phyloP scores from a whole-genome alignment of 2,113 vertebrate genomes.

The Megaceryle maxima region DNA sequence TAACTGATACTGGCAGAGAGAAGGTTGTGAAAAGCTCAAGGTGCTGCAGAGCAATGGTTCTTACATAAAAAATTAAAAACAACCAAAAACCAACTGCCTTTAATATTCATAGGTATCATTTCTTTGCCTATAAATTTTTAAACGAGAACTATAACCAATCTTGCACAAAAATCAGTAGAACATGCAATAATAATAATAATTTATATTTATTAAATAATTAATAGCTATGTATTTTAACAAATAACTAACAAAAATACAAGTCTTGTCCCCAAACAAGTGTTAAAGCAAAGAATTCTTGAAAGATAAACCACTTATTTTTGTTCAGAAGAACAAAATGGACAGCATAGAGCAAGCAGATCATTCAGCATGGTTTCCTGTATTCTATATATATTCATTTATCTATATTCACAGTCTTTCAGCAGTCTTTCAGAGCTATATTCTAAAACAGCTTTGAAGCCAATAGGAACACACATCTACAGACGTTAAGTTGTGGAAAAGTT shows the following conservation, averaged over 20 bases:
- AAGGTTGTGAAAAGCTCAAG: background rate
- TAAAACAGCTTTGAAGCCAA: background rate
- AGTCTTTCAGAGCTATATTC: background rate
- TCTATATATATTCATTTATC: too few relatives aligned
- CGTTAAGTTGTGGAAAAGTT: background rate
- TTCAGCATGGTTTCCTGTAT: background rate
- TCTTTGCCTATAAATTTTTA: background rate
- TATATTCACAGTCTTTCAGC: rapidly evolving
- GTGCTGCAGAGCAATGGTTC: background rate
- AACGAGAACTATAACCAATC: background rate
- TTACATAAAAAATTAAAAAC: background rate
- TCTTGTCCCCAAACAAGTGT: background rate
- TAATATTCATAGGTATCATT: background rate
- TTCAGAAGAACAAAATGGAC: background rate
- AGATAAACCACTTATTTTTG: background rate
- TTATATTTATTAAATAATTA: background rate
- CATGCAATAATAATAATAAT: background rate
- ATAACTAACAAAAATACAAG: background rate
- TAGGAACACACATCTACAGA: background rate
- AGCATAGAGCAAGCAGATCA: background rate
- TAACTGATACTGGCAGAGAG: background rate
- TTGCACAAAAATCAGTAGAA: background rate
- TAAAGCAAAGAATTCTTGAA: background rate
- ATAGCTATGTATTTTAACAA: background rate
- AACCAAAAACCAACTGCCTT: background rate